Conservation (phyloP, 2,888 invertebrate genomes). For the Andrena haemorrhoa region DNA sequence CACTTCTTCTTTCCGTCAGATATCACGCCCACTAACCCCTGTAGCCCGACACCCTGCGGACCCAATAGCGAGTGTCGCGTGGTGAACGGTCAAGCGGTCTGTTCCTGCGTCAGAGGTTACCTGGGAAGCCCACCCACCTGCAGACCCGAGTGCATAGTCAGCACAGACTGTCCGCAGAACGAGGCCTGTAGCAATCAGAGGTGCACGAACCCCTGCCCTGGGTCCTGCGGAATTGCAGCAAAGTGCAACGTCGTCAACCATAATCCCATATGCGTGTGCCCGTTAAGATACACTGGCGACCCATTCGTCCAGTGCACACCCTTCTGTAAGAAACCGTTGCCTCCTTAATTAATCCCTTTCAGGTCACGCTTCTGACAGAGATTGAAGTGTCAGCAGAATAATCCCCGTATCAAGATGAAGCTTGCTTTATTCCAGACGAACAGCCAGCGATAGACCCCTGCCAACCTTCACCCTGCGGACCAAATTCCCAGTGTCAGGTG, state of each 20-base stretch:
- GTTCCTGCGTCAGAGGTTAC: constrained; percentile 91
- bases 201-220: constrained; percentile 94
- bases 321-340: constrained; percentile 81
- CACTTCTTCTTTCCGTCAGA: constrained; percentile 71
- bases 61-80: constrained; percentile 89
- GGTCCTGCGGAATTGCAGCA: constrained; percentile 92
- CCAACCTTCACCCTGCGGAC: constrained; percentile 92
- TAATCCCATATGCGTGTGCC: constrained; percentile 92
- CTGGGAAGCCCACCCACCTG: constrained; percentile 92
- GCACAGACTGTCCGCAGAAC: constrained; percentile 91
- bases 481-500: constrained; percentile 86
- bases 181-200: constrained; percentile 92
- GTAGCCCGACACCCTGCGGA: constrained; percentile 91
- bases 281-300: constrained; percentile 89
- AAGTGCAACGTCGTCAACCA: constrained; percentile 92
- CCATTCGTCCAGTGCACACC: constrained; percentile 90
- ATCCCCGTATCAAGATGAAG: background rate
- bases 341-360: constrained; percentile 88
- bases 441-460: constrained; percentile 88
- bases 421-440: constrained; percentile 55
- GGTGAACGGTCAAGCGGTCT: constrained; percentile 87
- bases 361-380: background rate
- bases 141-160: constrained; percentile 91
- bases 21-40: constrained; percentile 87
- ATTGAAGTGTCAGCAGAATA: background rate